phyloP scores from a whole-genome alignment of 2,888 invertebrate species.

The Pachliopta kotzebuea region DNA sequence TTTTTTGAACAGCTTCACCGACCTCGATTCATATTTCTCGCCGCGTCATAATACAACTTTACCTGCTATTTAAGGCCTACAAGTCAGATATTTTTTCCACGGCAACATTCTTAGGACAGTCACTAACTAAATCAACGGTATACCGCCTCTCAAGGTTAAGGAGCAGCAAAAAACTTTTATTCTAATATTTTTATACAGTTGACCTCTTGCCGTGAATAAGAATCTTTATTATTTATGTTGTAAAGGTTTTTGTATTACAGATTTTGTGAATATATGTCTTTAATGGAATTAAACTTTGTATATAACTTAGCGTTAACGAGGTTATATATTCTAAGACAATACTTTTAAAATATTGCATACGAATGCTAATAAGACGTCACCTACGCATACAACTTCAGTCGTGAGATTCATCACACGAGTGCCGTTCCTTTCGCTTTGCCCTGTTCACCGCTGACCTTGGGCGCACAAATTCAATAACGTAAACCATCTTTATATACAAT shows the following conservation, averaged over 20 bases:
- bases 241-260: too few species aligned
- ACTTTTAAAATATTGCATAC: too few species aligned
- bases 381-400: constrained; percentile 46
- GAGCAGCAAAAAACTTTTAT: constrained; percentile 13
- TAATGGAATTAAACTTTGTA: too few species aligned
- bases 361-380: too few species aligned
- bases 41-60: constrained; percentile 9
- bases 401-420: constrained; percentile 69
- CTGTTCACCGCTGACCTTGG: constrained; percentile 45
- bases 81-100: constrained; percentile 14
- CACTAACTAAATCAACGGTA: constrained; percentile 12
- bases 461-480: constrained; percentile 38
- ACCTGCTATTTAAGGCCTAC: constrained; percentile 19
- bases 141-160: constrained; percentile 11
- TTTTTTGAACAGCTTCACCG: background rate
- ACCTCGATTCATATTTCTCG: constrained; percentile 16
- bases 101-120: constrained; percentile 10
- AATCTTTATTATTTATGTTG: constrained; percentile 22
- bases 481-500: background rate
- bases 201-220: constrained; percentile 13
- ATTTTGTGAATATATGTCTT: too few species aligned
- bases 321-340: too few species aligned
- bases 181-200: constrained; percentile 16
- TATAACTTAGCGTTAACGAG: too few species aligned
- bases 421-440: constrained; percentile 63